Evolutionary conservation across 2,113 vertebrate genomes (phyloP).

Genomic region (Nothobranchius kuhntae): DNA sequence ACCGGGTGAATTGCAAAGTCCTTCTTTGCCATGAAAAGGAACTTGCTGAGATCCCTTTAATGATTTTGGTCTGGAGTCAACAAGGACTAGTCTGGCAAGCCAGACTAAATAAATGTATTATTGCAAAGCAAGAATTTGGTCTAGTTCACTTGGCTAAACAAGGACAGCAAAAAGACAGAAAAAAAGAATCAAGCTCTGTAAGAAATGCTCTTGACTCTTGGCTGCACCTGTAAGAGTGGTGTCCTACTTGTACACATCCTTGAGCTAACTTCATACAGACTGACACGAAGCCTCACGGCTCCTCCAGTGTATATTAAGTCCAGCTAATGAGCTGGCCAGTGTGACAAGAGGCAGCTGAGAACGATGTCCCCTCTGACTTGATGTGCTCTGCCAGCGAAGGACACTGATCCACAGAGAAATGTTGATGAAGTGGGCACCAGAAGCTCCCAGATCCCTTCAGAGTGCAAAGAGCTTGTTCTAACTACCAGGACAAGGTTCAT

Average conservation of each 20-base stretch:
- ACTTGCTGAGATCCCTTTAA: too few species aligned
- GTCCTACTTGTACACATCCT: slow-evolving; percentile 8
- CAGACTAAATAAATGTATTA: too few species aligned
- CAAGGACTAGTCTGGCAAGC: too few species aligned
- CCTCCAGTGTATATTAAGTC: slow-evolving; percentile 69
- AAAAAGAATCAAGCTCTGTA: too few species aligned
- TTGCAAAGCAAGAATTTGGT: too few species aligned
- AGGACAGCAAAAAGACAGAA: too few species aligned
- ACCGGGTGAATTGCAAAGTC: too few species aligned
- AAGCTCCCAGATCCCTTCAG: slow-evolving; percentile 40
- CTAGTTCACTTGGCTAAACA: too few species aligned
- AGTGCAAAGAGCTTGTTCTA: slow-evolving; percentile 7
- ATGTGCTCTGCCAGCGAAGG: slow-evolving; percentile 71
- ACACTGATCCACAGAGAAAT: slow-evolving; percentile 73
- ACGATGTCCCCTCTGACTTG: slow-evolving; percentile 75
- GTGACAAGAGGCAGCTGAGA: slow-evolving; percentile 70
- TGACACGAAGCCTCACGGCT: slow-evolving; percentile 56
- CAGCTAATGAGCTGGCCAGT: slow-evolving; percentile 78
- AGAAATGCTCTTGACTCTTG: too few species aligned
- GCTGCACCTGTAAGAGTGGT: slow-evolving; percentile 13
- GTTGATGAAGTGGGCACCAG: slow-evolving; percentile 72
- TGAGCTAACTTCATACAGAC: slow-evolving; percentile 34
- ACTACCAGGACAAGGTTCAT: slow-evolving; percentile 3
- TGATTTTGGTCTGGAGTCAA: too few species aligned
- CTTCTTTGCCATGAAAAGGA: too few species aligned